These are phyloP conservation scores for Mimumesa dahlbomi DNA, from an alignment of 2,888 invertebrate species.

Conservation along the genomic window DNA sequence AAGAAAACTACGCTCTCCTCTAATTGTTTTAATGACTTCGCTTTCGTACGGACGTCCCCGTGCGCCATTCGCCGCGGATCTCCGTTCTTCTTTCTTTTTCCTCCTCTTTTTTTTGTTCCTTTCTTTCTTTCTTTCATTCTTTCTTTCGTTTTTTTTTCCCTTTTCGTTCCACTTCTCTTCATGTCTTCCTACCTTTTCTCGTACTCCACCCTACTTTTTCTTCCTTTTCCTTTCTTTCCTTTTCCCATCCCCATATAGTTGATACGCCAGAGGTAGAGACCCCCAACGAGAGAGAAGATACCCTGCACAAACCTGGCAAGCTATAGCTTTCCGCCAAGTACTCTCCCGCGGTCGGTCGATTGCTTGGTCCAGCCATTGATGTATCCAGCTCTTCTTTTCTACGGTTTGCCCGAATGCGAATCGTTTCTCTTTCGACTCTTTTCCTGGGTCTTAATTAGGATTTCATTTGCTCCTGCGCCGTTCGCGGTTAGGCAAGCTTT, in stretches of 20 bases:
- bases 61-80: slow-evolving; percentile 49
- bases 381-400: neutral
- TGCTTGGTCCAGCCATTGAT: slow-evolving; percentile 25
- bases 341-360: slow-evolving; percentile 42
- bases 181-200: neutral
- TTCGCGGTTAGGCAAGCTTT: slow-evolving; percentile 14
- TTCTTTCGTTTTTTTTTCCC: neutral
- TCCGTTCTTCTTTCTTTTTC: slow-evolving; percentile 31
- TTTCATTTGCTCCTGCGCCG: slow-evolving; percentile 30
- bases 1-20: slow-evolving; percentile 60
- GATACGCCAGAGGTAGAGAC: slow-evolving; percentile 1
- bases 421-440: slow-evolving; percentile 29
- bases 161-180: neutral
- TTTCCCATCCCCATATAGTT: neutral
- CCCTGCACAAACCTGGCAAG: slow-evolving; percentile 16
- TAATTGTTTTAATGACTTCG: slow-evolving; percentile 74
- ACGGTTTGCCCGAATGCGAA: slow-evolving; percentile 6
- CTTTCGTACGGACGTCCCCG: slow-evolving; percentile 44
- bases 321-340: slow-evolving; percentile 24
- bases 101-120: slow-evolving; percentile 19
- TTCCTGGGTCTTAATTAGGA: slow-evolving; percentile 63
- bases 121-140: too few species aligned
- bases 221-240: neutral
- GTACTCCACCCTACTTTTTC: slow-evolving; percentile 32
- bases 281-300: too few species aligned